These are phyloP conservation scores for Astreopora myriophthalma DNA, from an alignment of 64 coral and sea anemone species.

Conservation along the genomic window DNA sequence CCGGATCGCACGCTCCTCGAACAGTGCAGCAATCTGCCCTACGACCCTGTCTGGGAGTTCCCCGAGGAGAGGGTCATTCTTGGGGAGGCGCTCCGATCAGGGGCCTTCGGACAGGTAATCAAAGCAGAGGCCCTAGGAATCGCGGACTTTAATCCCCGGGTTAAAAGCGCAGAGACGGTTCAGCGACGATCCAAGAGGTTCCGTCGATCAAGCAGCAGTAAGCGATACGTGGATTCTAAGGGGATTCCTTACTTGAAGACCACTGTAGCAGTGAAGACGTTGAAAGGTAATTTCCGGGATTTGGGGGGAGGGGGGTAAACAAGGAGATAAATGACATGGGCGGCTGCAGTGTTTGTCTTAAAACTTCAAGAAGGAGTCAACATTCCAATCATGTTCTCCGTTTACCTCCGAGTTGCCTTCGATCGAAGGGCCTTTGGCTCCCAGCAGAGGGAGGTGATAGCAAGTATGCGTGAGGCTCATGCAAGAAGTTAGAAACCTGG, in stretches of 20 bases:
- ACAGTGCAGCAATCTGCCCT: conserved; percentile 56
- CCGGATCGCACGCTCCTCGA: conserved; percentile 81
- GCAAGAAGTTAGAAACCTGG: too few species aligned
- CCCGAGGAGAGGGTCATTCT: conserved; percentile 79
- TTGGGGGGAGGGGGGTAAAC: too few species aligned
- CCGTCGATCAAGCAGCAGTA: not conserved
- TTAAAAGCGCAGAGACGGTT: conserved; percentile 72
- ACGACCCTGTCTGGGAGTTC: conserved; percentile 87
- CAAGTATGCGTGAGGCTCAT: too few species aligned
- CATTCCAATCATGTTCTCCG: too few species aligned
- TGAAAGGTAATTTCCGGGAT: too few species aligned
- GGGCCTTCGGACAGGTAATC: conserved; percentile 75
- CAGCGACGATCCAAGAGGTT: conserved; percentile 75
- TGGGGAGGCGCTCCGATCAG: conserved; percentile 57
- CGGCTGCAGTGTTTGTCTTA: too few species aligned
- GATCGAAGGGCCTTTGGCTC: too few species aligned
- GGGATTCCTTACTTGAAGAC: conserved; percentile 48
- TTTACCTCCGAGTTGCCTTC: too few species aligned
- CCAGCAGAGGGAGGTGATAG: too few species aligned
- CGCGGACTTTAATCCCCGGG: conserved; percentile 71
- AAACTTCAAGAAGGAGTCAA: too few species aligned
- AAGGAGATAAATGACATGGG: too few species aligned
- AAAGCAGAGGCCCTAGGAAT: conserved; percentile 83
- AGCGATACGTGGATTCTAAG: conserved; percentile 17
- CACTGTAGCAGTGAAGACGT: conserved; percentile 78